Conservation (phyloP, 2,797 vertebrate species). For the Scyliorhinus canicula region DNA sequence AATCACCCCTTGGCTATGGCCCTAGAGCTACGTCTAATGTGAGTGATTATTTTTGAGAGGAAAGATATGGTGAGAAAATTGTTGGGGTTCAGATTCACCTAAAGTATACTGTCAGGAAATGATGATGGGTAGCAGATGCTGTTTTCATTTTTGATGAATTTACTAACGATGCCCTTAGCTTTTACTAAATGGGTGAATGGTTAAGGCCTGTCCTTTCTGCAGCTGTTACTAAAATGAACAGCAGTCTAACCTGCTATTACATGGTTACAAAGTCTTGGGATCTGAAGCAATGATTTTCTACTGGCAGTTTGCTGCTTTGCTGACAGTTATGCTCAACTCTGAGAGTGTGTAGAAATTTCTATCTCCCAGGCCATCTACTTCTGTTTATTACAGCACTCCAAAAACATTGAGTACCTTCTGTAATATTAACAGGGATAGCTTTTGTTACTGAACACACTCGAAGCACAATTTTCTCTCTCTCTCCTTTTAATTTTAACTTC, state of each 20-base stretch:
- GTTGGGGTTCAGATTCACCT: background rate
- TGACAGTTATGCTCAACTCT: background rate
- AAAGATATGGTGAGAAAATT: background rate
- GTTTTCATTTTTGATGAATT: slow-evolving; percentile 18
- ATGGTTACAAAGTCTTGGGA: background rate
- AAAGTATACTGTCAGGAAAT: background rate
- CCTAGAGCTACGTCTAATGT: too few species aligned
- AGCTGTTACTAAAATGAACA: slow-evolving; percentile 3
- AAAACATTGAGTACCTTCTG: background rate
- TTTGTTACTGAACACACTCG: background rate
- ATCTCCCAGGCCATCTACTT: background rate
- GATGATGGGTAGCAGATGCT: slow-evolving; percentile 13
- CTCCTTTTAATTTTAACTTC: background rate
- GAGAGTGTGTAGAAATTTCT: background rate
- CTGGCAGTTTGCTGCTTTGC: background rate
- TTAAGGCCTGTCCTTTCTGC: background rate
- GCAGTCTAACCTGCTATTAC: background rate
- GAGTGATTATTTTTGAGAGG: background rate
- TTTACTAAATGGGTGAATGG: background rate
- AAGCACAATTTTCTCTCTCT: background rate
- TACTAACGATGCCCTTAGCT: background rate
- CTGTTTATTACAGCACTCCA: background rate
- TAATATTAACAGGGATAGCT: background rate
- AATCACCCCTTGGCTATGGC: background rate
- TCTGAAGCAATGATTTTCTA: background rate